Percentiles rank a stretch among this genome's conserved stretches.
Conservation (phyloP, 2,797 vertebrate genomes). For the Rhinoraja longicauda region DNA sequence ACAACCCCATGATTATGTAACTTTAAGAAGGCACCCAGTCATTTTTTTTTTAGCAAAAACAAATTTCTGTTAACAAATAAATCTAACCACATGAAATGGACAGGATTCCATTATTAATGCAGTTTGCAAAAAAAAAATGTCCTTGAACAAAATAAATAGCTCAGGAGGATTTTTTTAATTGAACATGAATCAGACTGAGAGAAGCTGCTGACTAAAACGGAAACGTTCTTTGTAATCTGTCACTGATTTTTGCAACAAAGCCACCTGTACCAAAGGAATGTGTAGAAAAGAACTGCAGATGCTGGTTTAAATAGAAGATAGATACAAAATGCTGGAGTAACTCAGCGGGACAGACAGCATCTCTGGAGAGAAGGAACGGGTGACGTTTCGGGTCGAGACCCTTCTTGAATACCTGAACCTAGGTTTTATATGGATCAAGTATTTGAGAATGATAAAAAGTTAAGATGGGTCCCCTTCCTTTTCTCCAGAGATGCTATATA, state of each 20-base stretch:
- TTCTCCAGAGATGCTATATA: too few relatives aligned
- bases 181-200: not conserved
- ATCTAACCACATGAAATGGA: not conserved
- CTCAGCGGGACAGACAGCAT: too few relatives aligned
- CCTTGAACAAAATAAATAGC: not conserved
- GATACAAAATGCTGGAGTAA: too few relatives aligned
- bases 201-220: not conserved
- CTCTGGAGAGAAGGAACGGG: too few relatives aligned
- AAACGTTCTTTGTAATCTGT: not conserved
- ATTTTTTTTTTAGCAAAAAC: not conserved
- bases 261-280: not conserved
- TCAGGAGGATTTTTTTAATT: not conserved
- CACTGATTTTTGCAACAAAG: not conserved
- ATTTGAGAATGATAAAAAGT: not conserved
- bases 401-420: too few relatives aligned
- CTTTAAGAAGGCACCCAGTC: too few relatives aligned
- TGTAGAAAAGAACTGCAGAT: too few relatives aligned
- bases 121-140: not conserved
- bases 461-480: not conserved
- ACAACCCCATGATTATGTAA: too few relatives aligned
- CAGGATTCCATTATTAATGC: not conserved
- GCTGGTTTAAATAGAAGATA: too few relatives aligned
- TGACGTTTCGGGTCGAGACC: too few relatives aligned
- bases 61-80: not conserved
- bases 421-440: not conserved